phyloP scores from a whole-genome alignment of 2,888 invertebrate genomes.

The Drosophila recens region DNA sequence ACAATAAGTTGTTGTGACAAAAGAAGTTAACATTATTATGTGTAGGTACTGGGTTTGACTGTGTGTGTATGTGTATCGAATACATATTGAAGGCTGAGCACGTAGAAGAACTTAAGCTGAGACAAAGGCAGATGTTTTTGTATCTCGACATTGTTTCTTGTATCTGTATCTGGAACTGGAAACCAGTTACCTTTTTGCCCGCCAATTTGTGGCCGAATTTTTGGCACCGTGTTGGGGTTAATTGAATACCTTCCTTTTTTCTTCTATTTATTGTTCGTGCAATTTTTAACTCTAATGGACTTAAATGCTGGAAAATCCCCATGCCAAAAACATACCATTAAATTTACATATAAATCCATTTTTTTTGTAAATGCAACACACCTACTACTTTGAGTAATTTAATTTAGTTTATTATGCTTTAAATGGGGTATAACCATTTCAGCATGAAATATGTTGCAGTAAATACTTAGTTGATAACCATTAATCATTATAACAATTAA shows the following conservation, averaged over 20 bases:
- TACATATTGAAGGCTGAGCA: constrained; percentile 29
- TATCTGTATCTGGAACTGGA: constrained; percentile 14
- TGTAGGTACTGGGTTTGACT: neutral
- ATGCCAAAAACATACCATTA: constrained; percentile 31
- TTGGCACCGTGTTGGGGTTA: constrained; percentile 64
- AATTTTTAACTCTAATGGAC: constrained; percentile 54
- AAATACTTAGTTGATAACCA: neutral
- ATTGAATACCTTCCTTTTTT: constrained; percentile 56
- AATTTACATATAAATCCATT: constrained; percentile 68
- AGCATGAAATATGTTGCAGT: neutral
- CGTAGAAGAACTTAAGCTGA: constrained; percentile 30
- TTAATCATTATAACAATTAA: neutral
- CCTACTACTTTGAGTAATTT: constrained; percentile 63
- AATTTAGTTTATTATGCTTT: constrained; percentile 11
- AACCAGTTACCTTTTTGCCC: constrained; percentile 18
- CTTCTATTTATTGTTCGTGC: constrained; percentile 54
- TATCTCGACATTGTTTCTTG: constrained; percentile 10
- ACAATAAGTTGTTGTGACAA: constrained; percentile 26
- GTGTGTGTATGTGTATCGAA: constrained; percentile 11
- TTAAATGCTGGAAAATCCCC: constrained; percentile 23
- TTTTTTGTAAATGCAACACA: constrained; percentile 48
- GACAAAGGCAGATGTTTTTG: constrained; percentile 27
- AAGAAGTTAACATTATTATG: constrained; percentile 19
- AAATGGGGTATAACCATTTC: constrained; percentile 4
- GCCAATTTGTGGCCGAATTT: constrained; percentile 11